Conservation (phyloP, 2,888 invertebrate species). For the Trissoscelio sp. region DNA sequence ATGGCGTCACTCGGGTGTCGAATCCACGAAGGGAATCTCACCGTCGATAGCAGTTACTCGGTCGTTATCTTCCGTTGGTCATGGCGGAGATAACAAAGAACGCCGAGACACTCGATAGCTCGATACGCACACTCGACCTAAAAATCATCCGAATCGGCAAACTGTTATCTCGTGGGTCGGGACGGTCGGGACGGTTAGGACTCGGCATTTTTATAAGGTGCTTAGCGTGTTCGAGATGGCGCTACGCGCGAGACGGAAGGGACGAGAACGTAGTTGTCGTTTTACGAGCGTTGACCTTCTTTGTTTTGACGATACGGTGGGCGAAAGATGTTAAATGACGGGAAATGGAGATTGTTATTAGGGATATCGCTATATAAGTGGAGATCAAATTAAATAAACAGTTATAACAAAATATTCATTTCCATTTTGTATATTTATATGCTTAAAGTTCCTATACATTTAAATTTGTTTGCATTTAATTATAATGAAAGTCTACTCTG, state of each 20-base stretch:
- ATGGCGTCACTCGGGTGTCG: conserved; percentile 52
- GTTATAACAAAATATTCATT: too few species aligned
- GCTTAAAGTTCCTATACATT: too few species aligned
- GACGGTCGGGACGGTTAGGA: too few species aligned
- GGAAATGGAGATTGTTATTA: conserved; percentile 28
- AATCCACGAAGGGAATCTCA: conserved; percentile 39
- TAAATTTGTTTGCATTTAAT: too few species aligned
- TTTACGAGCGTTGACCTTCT: conserved; percentile 59
- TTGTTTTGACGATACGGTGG: conserved; percentile 52
- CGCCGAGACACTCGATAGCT: conserved; percentile 39
- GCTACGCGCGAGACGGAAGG: conserved; percentile 11
- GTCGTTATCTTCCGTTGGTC: conserved; percentile 60
- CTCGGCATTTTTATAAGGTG: conserved; percentile 52
- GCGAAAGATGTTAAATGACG: conserved; percentile 34
- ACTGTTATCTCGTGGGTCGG: too few species aligned
- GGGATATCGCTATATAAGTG: background rate
- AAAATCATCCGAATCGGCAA: conserved; percentile 55
- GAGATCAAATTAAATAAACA: too few species aligned
- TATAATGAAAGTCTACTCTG: too few species aligned
- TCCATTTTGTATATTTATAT: too few species aligned
- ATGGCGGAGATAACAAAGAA: conserved; percentile 51
- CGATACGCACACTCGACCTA: conserved; percentile 58
- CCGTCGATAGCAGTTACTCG: conserved; percentile 49
- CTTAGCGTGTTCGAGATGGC: conserved; percentile 39
- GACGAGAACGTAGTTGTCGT: conserved; percentile 30